Evolutionary conservation across 2,113 vertebrate species (phyloP), one percentile per base, ranked within the genome.

Genomic region (Aldabrachelys gigantea): DNA sequence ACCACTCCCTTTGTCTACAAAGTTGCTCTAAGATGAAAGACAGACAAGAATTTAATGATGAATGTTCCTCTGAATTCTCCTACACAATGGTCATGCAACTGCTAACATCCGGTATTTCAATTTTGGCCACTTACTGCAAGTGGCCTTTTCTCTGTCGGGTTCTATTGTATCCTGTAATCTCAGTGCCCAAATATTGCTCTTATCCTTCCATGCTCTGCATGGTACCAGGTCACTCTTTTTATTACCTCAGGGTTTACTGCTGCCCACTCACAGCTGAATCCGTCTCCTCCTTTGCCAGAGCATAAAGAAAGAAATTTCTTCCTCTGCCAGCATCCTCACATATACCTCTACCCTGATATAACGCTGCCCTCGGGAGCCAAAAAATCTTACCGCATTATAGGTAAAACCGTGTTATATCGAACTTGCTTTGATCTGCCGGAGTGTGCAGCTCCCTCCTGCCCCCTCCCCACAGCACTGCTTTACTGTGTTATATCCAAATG

Each of bases 181-280:
- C 35, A 24, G 27, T 6, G 75, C 38, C 53, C 0, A 0, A 62
- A 53, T 5, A 85, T 14, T 75, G 69, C 29, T 41, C 69, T 19
- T 0, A 0, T 12, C 88, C 49, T 52, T 62, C 84, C 1, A 25
- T 8, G 12, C 29, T 10, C n/a, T 75, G 69, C 29, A 72, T 22
- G 10, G 19, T 41, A 24, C 69, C 69, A 41, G 14, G 69, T 41
- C 69, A 75, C 35, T 75, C 59, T 62, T 62, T 62, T 31, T 38
- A 75, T 62, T 56, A 47, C 4, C 50, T 10, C n/a, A 84, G 17
- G 10, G 50, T 47, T 83, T 19, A 83, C 72, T 2, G 27, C 31
- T 72, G 8, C 0, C 65, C 91, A 9, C 5, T 27, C 38, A 65
- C n/a, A 84, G 62, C 6, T 3, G 84, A 80, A 88, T 44, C 7